A percentile compares a stretch with the other conserved stretches of the same genome.
phyloP scores from a whole-genome alignment of 2,888 invertebrate genomes.

The Anthophora plumipes region DNA sequence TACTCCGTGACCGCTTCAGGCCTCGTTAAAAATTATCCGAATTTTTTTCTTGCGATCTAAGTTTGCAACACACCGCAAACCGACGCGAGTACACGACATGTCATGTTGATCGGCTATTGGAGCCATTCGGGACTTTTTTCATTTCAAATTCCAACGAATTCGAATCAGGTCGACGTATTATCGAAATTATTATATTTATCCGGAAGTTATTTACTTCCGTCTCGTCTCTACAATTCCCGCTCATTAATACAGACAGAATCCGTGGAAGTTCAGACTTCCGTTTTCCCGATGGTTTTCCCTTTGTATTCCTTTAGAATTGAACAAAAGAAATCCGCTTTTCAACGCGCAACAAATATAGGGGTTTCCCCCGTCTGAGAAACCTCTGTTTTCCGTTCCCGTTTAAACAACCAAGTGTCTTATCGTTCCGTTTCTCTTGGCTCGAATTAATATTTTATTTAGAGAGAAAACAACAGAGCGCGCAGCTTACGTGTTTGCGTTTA shows the following conservation, averaged over 20 bases:
- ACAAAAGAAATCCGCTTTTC: background rate
- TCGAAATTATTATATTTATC: too few relatives aligned
- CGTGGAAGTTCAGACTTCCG: background rate
- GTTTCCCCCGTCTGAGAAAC: background rate
- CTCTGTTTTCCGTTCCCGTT: background rate
- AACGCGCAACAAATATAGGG: background rate
- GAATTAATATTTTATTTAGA: conserved; percentile 1
- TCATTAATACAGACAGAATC: background rate
- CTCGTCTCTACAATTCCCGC: background rate
- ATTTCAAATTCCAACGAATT: too few relatives aligned
- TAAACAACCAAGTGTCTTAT: background rate
- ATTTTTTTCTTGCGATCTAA: too few relatives aligned
- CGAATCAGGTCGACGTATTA: too few relatives aligned
- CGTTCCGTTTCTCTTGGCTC: background rate
- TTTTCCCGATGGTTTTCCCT: background rate
- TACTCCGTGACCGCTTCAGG: too few relatives aligned
- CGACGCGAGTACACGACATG: too few relatives aligned
- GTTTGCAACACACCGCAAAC: too few relatives aligned
- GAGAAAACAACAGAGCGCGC: background rate
- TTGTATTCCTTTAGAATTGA: background rate
- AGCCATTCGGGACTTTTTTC: too few relatives aligned
- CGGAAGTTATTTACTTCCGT: too few relatives aligned
- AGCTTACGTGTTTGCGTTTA: conserved; percentile 15
- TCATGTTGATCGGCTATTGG: too few relatives aligned
- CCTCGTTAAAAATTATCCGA: too few relatives aligned